Evolutionary conservation across 2,113 vertebrate species (phyloP).

Genomic region (Cricetomys ansorgei): DNA sequence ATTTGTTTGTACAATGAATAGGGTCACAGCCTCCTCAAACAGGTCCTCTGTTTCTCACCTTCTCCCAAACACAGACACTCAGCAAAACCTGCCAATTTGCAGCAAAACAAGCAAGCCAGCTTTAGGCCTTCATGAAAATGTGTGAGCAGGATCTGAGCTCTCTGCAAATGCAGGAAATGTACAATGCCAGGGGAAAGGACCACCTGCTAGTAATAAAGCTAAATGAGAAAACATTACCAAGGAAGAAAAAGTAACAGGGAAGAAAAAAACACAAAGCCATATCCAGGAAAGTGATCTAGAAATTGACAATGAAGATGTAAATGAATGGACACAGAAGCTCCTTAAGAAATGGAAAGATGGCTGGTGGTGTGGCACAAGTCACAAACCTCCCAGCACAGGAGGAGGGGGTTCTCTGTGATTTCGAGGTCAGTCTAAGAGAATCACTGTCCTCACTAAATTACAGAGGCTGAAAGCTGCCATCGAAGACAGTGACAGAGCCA

Average conservation of each 20-base stretch:
- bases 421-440: no score
- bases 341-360: conserved; percentile 55
- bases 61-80: conserved; percentile 85
- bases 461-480: conserved; percentile 97
- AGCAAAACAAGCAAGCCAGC: conserved; percentile 49
- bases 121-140: conserved; percentile 89
- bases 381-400: no score
- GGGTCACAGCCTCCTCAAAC: neutral
- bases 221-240: neutral
- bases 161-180: conserved; percentile 88
- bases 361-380: conserved; percentile 74
- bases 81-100: conserved; percentile 83
- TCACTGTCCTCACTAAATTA: conserved; percentile 93
- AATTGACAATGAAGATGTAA: conserved; percentile 88
- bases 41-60: no score
- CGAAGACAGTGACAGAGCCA: conserved; percentile 94
- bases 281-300: conserved; percentile 82
- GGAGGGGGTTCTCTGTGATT: no score
- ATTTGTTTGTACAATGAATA: neutral
- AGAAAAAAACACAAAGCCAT: neutral
- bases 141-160: conserved; percentile 87
- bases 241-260: neutral
- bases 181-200: neutral
- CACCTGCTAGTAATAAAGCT: neutral
- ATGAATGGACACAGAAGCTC: conserved; percentile 85